These are phyloP conservation scores for Gambusia holbrooki DNA, from an alignment of 2,113 vertebrate genomes.

Conservation along the genomic window DNA sequence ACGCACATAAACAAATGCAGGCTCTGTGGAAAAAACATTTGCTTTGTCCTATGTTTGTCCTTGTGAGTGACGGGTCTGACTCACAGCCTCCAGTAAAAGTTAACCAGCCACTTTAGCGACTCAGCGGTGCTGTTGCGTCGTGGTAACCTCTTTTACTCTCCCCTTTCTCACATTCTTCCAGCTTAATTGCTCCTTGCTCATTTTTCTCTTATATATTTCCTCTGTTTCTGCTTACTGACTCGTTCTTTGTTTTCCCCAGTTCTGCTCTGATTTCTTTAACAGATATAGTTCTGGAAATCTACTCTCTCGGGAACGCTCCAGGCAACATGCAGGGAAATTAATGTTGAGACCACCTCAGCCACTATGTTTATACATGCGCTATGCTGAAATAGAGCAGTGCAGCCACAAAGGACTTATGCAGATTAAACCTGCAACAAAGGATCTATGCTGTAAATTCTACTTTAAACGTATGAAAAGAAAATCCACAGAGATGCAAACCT, in stretches of 20 bases:
- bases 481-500: constrained; percentile 26
- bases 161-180: constrained; percentile 12
- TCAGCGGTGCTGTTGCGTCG: constrained; percentile 51
- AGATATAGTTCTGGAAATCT: constrained; percentile 35
- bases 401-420: constrained; percentile 32
- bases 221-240: constrained; percentile 29
- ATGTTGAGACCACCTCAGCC: constrained; percentile 34
- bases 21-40: constrained; percentile 27
- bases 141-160: constrained; percentile 46
- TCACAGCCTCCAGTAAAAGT: constrained; percentile 58
- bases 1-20: constrained; percentile 8
- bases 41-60: constrained; percentile 52
- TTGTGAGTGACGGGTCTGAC: constrained; percentile 55
- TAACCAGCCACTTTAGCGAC: constrained; percentile 63
- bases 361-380: constrained; percentile 43
- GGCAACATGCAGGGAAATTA: constrained; percentile 42
- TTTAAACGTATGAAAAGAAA: constrained; percentile 21
- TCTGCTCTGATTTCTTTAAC: constrained; percentile 39
- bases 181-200: constrained; percentile 34
- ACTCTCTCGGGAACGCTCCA: constrained; percentile 44
- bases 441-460: constrained; percentile 31
- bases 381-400: constrained; percentile 40
- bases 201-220: constrained; percentile 18
- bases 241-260: constrained; percentile 3
- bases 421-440: constrained; percentile 38